Conservation (phyloP, 1,140 invertebrate species). For the Telenomus remus region DNA sequence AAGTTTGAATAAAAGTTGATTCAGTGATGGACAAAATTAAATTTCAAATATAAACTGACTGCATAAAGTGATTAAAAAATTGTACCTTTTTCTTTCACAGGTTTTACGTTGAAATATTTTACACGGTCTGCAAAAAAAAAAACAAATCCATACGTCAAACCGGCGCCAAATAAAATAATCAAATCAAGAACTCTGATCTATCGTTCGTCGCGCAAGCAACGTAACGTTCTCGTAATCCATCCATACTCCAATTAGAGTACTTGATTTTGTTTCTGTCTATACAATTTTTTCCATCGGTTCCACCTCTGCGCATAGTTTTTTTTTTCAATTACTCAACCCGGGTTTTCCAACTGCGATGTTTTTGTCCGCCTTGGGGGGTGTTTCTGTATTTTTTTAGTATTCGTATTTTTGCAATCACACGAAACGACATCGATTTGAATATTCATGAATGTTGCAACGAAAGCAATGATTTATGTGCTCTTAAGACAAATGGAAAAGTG, state of each 20-base stretch:
- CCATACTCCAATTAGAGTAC: constrained; percentile 6
- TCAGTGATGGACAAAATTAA: too few species aligned
- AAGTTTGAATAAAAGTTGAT: background rate
- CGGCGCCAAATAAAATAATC: background rate
- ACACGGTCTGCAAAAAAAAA: too few species aligned
- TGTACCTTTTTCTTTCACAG: too few species aligned
- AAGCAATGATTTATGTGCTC: constrained; percentile 43
- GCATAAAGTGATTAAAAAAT: too few species aligned
- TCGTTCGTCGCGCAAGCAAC: background rate
- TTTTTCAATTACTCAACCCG: constrained; percentile 5
- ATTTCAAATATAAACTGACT: too few species aligned
- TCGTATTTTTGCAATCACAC: too few species aligned
- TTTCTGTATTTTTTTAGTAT: constrained; percentile 27
- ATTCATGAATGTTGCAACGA: constrained; percentile 43
- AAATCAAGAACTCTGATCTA: background rate
- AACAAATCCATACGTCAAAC: background rate
- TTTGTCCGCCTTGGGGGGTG: constrained; percentile 8
- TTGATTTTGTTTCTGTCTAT: constrained; percentile 1
- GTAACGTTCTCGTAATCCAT: constrained; percentile 4
- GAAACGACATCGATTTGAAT: constrained; percentile 29
- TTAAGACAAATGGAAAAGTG: constrained; percentile 37
- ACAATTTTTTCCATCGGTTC: background rate
- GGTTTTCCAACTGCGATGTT: constrained; percentile 5
- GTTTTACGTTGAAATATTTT: too few species aligned
- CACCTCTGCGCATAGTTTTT: background rate